Evolutionary conservation across 2,888 invertebrate genomes (phyloP).

Genomic region (Leucozona laternaria): DNA sequence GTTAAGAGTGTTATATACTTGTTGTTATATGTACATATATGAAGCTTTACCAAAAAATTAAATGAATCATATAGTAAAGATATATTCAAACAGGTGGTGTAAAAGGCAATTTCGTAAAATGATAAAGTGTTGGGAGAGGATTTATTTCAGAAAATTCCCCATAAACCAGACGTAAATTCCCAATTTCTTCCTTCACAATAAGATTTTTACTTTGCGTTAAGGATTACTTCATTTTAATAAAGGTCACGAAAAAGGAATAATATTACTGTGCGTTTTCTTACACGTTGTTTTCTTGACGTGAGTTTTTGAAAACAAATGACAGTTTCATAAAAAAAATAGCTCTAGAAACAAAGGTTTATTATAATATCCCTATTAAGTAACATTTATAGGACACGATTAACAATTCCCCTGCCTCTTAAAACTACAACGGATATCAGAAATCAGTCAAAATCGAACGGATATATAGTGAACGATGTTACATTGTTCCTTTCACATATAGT

Average conservation of each 20-base stretch:
- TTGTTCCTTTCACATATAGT: constrained; percentile 27
- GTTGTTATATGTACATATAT: not conserved
- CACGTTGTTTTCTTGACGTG: too few relatives aligned
- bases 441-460: not conserved
- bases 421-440: not conserved
- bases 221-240: too few relatives aligned
- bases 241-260: too few relatives aligned
- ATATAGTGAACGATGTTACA: not conserved
- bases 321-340: too few relatives aligned
- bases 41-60: not conserved
- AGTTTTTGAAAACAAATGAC: too few relatives aligned
- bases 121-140: not conserved
- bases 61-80: not conserved
- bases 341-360: too few relatives aligned
- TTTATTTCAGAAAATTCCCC: not conserved
- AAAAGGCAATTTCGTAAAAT: not conserved
- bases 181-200: not conserved
- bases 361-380: too few relatives aligned
- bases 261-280: too few relatives aligned
- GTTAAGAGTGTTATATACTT: not conserved
- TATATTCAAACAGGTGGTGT: not conserved
- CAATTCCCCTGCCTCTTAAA: not conserved
- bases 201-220: too few relatives aligned
- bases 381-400: too few relatives aligned
- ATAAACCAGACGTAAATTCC: not conserved